Percentiles rank a stretch among this genome's conserved stretches.
phyloP scores from a whole-genome alignment of 2,888 invertebrate species.

The Chrysolina americana region DNA sequence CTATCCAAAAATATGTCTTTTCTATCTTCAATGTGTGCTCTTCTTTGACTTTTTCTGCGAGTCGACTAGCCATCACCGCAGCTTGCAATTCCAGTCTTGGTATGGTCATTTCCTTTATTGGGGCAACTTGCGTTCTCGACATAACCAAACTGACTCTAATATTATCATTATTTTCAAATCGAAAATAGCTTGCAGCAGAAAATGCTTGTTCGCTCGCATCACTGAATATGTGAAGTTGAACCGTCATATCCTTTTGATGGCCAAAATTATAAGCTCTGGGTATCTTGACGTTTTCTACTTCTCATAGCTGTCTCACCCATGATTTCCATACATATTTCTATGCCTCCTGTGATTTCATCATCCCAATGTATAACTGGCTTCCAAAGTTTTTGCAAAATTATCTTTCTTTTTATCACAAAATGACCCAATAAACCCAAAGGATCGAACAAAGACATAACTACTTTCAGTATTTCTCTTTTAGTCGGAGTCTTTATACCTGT shows the following conservation, averaged over 20 bases:
- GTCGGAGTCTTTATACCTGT: background rate
- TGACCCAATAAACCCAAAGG: no score
- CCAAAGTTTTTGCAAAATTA: background rate
- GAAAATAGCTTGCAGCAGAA: background rate
- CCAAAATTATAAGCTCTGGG: background rate
- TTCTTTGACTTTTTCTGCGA: background rate
- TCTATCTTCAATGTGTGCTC: background rate
- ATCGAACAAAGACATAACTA: no score
- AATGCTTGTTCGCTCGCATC: background rate
- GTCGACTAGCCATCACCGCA: background rate
- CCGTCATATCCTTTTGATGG: background rate
- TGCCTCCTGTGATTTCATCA: background rate
- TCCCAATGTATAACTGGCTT: background rate
- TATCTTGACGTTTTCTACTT: background rate
- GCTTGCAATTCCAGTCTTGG: background rate
- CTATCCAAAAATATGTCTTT: background rate
- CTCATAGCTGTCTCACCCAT: background rate
- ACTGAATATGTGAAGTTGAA: background rate
- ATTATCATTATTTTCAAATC: background rate
- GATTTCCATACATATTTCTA: background rate
- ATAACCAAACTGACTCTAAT: background rate
- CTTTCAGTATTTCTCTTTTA: no score
- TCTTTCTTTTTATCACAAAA: background rate
- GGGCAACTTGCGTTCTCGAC: background rate
- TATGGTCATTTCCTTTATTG: background rate